Evolutionary conservation across 2,113 vertebrate genomes (phyloP).

Genomic region (Oryzias melastigma): DNA sequence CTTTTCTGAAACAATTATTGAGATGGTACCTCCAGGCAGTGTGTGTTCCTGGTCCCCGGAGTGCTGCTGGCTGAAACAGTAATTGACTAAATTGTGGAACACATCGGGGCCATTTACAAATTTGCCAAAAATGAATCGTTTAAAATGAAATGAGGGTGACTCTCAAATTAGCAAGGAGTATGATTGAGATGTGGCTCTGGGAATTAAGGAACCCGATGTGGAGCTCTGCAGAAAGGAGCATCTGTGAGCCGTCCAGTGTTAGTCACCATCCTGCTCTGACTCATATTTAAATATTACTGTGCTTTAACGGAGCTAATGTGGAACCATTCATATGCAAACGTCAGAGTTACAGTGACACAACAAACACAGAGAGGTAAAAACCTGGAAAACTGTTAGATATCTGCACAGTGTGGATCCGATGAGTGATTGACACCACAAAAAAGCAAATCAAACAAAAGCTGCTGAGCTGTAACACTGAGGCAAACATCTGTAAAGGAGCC

Average conservation of each 20-base stretch:
- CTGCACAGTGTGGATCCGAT: slow-evolving; percentile 20
- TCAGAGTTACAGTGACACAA: not conserved
- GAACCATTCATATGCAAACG: slow-evolving; percentile 36
- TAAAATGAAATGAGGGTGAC: slow-evolving; percentile 94
- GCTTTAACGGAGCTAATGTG: slow-evolving; percentile 53
- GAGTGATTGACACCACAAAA: slow-evolving; percentile 31
- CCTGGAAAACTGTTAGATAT: not conserved
- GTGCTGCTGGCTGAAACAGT: slow-evolving; percentile 99
- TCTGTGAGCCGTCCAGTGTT: slow-evolving; percentile 80
- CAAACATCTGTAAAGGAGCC: slow-evolving; percentile 8
- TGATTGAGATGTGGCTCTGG: slow-evolving; percentile 92
- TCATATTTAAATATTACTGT: slow-evolving; percentile 73
- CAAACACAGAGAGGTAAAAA: slow-evolving; percentile 16
- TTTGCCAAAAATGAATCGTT: slow-evolving; percentile 96
- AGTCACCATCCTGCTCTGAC: slow-evolving; percentile 66
- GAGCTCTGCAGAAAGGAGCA: slow-evolving; percentile 84
- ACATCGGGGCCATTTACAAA: slow-evolving; percentile 98
- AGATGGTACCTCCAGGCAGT: slow-evolving; percentile 99
- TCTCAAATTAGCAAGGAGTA: slow-evolving; percentile 96
- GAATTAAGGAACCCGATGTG: slow-evolving; percentile 87
- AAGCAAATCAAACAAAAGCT: slow-evolving; percentile 22
- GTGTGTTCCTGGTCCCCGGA: slow-evolving; percentile 99
- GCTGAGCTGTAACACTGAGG: slow-evolving; percentile 24
- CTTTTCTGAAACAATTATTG: slow-evolving; percentile 99
- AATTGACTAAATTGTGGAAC: slow-evolving; percentile 99